These are phyloP conservation scores for Lepidostoma basale DNA, from an alignment of 1,140 invertebrate species.

Conservation along the genomic window DNA sequence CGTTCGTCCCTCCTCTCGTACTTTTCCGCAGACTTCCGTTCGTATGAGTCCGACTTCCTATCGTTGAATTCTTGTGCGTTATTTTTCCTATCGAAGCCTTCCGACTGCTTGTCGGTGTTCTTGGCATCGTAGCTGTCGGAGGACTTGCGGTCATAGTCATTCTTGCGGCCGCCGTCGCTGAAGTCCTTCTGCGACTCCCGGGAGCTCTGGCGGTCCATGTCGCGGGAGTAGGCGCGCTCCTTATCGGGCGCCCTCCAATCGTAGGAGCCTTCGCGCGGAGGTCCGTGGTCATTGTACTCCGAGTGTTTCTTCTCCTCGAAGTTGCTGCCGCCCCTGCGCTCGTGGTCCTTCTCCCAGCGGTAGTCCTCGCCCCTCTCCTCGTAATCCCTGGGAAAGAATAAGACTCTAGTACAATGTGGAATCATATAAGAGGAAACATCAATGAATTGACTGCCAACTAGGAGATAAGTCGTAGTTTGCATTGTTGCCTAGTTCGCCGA, in stretches of 20 bases:
- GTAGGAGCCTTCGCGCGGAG: slow-evolving; percentile 35
- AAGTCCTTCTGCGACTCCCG: slow-evolving; percentile 57
- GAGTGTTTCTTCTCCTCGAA: slow-evolving; percentile 42
- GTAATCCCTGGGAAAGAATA: slow-evolving; percentile 38
- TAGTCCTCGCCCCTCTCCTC: slow-evolving; percentile 38
- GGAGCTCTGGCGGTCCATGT: slow-evolving; percentile 58
- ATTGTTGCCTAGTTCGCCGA: no score
- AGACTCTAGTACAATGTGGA: no score
- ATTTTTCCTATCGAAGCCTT: slow-evolving; percentile 59
- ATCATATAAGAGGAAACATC: background rate
- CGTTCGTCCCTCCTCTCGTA: slow-evolving; percentile 35
- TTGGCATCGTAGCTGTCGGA: slow-evolving; percentile 50
- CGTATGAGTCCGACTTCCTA: slow-evolving; percentile 33
- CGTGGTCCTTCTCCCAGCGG: slow-evolving; percentile 43
- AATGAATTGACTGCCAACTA: no score
- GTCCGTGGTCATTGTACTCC: slow-evolving; percentile 39
- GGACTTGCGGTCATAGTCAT: slow-evolving; percentile 55
- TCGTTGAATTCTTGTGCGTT: slow-evolving; percentile 47
- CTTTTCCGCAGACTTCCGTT: slow-evolving; percentile 38
- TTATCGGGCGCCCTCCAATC: slow-evolving; percentile 43
- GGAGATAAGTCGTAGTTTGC: no score
- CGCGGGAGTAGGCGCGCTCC: slow-evolving; percentile 53
- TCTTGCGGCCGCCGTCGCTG: slow-evolving; percentile 51
- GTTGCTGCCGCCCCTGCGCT: slow-evolving; percentile 38
- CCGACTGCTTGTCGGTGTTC: slow-evolving; percentile 56